Evolutionary conservation across 92 coral and sea anemone species (phyloP), one percentile per base, ranked within the genome.

Genomic region (Zoanthus sociatus): DNA sequence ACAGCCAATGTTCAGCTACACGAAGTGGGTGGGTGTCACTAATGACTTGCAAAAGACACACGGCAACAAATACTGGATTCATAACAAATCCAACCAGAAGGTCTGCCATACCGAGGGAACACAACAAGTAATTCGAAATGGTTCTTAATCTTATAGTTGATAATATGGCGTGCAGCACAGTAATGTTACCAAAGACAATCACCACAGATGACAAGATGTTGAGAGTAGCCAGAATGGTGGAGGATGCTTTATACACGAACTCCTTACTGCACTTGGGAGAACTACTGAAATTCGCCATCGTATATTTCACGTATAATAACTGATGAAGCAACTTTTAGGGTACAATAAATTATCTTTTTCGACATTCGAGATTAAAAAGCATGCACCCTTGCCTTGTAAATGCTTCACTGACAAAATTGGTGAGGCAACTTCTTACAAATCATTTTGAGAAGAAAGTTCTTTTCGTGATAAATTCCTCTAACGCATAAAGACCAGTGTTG

Each of bases 1-100:
- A 94, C 3, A 94, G 85, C 95, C 95, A 94, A 60, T 94, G 95
- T 31, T 88, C 86, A 12, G 76, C 83, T 9, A 85, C 78, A 13
- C 89, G 87, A 8, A 86, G 77, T 18, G 83, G 83, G 18, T 79
- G 75, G 67, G 73, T 79, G 31, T 90, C 92, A 33, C 89, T 79
- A 78, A 71, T 31, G 8, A 86, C 78, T 37, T 90, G 69, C 31
- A 86, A 64, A 9, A 90, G 55, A 48, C 79, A 85, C 78, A 85
- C 84, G 20, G 73, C 73, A 60, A 90, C 87, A 78, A 84, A 90
- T 8, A 90, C 18, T 4, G 92, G 92, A 17, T 79, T 70, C 92
- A 90, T 86, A 7, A 86, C 56, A 31, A 90, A 12, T 1, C 90
- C 92, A 0, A 90, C 92, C 8, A 77, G 7, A 26, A 85, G 79